phyloP scores from a whole-genome alignment of 2,797 vertebrate genomes.

The Gymnothorax javanicus region DNA sequence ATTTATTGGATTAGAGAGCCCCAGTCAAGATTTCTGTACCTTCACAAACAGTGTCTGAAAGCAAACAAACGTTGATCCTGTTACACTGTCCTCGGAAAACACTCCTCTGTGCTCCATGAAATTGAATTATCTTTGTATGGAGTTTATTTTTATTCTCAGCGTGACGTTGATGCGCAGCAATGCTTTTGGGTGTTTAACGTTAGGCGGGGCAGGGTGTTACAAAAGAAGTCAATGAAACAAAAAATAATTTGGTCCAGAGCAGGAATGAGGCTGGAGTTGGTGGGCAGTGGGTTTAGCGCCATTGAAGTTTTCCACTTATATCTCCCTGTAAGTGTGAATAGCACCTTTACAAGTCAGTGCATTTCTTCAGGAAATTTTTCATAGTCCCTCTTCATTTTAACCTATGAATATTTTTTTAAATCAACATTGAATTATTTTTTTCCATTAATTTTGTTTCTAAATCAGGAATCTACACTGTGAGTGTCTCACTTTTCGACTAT shows the following conservation, averaged over 20 bases:
- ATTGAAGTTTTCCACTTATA: not conserved
- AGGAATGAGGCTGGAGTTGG: slow-evolving; percentile 23
- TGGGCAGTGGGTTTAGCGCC: slow-evolving; percentile 2
- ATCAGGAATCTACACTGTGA: not conserved
- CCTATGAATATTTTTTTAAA: not conserved
- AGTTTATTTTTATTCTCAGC: slow-evolving; percentile 51
- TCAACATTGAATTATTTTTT: not conserved
- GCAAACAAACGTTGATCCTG: slow-evolving; percentile 25
- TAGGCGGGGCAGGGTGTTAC: not conserved
- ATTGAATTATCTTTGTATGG: slow-evolving; percentile 45
- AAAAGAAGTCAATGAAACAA: slow-evolving; percentile 47
- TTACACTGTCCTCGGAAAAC: slow-evolving; percentile 32
- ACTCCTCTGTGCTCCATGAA: slow-evolving; percentile 25
- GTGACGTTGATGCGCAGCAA: slow-evolving; percentile 46
- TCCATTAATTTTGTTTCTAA: not conserved
- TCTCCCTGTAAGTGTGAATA: not conserved
- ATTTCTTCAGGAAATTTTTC: not conserved
- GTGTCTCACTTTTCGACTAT: not conserved
- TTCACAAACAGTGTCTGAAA: slow-evolving; percentile 29
- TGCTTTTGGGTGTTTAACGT: slow-evolving; percentile 32
- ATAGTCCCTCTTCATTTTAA: not conserved
- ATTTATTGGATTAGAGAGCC: slow-evolving; percentile 18
- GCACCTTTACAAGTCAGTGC: not conserved
- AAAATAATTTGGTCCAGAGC: slow-evolving; percentile 48
- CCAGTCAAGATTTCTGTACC: slow-evolving; percentile 25